Evolutionary conservation across 2,888 invertebrate genomes (phyloP).

Genomic region (Crocallis elinguaria): DNA sequence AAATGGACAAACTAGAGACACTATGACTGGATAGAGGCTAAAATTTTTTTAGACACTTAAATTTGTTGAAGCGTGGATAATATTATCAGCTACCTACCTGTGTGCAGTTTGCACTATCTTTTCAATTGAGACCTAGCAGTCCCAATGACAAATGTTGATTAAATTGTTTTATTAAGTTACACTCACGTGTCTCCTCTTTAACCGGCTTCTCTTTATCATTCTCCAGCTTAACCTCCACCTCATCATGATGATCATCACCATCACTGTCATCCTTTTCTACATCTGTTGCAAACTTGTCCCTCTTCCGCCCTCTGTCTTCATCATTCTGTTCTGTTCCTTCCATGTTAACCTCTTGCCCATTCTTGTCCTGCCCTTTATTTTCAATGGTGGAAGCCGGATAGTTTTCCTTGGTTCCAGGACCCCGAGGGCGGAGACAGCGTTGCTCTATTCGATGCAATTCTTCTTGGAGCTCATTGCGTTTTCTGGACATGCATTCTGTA

Average conservation of each 20-base stretch:
- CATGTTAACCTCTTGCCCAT: conserved; percentile 19
- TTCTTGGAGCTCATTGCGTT: conserved; percentile 86
- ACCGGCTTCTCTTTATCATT: conserved; percentile 23
- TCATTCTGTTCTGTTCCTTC: conserved; percentile 23
- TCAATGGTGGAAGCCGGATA: conserved; percentile 52
- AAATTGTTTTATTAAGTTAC: neutral
- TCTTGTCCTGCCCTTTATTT: conserved; percentile 50
- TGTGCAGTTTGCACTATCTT: too few species aligned
- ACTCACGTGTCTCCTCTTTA: conserved; percentile 4
- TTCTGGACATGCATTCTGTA: conserved; percentile 86
- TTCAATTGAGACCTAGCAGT: neutral
- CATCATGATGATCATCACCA: conserved; percentile 63
- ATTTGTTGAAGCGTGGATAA: too few species aligned
- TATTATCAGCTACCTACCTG: too few species aligned
- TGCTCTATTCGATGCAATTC: conserved; percentile 87
- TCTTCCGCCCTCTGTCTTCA: conserved; percentile 46
- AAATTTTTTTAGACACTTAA: too few species aligned
- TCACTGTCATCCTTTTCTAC: conserved; percentile 79
- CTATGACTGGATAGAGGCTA: too few species aligned
- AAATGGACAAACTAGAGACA: too few species aligned
- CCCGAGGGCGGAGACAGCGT: conserved; percentile 65
- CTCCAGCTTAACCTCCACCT: conserved; percentile 30
- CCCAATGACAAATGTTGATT: neutral
- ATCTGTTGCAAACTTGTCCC: conserved; percentile 75
- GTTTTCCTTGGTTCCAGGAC: conserved; percentile 65